Conservation (phyloP, 2,797 vertebrate genomes). For the Rhodeus uyekii region DNA sequence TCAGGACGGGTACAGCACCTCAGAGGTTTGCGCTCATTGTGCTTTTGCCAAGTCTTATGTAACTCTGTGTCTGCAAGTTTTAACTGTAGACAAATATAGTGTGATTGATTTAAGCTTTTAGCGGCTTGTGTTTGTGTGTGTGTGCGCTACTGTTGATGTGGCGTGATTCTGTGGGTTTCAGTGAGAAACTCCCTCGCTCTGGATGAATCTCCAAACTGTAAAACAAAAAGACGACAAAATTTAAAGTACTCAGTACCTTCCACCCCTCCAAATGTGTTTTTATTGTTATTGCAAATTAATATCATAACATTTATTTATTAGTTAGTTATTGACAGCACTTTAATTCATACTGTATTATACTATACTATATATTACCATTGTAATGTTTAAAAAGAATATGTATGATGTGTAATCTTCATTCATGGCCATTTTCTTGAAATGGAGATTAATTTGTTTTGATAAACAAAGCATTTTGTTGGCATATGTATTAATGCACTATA, state of each 20-base stretch:
- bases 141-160: constrained; percentile 9
- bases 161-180: not conserved
- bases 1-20: constrained; percentile 93
- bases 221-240: no score
- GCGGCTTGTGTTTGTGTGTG: constrained; percentile 10
- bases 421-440: not conserved
- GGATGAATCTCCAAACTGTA: not conserved
- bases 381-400: no score
- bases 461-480: not conserved
- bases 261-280: no score
- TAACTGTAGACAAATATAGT: constrained; percentile 15
- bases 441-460: not conserved
- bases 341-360: no score
- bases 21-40: constrained; percentile 87
- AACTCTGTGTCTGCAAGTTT: constrained; percentile 40
- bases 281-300: no score
- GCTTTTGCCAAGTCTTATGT: constrained; percentile 45
- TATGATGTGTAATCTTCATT: no score
- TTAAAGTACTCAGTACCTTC: no score
- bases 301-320: no score
- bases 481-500: not conserved
- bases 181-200: not conserved
- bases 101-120: constrained; percentile 25
- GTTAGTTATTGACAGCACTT: no score
- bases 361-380: no score